phyloP scores from a whole-genome alignment of 2,797 vertebrate species.

The Corythornis leucogaster region DNA sequence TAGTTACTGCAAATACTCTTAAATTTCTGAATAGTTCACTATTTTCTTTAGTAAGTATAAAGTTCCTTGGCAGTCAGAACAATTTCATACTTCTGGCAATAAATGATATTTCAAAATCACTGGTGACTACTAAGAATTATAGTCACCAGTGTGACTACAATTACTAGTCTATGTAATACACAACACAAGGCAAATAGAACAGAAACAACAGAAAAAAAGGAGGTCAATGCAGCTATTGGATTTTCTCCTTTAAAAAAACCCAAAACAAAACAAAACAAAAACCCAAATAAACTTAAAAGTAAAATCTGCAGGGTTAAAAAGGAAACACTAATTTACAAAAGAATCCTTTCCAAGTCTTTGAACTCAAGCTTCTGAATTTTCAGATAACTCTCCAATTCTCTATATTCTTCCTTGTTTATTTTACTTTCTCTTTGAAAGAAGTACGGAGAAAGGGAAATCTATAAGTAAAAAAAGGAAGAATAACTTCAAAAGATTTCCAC shows the following conservation, averaged over 20 bases:
- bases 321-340: not conserved
- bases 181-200: not conserved
- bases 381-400: not conserved
- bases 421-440: conserved; percentile 34
- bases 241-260: not conserved
- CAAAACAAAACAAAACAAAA: not conserved
- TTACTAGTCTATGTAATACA: not conserved
- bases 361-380: not conserved
- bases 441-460: not conserved
- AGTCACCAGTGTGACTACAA: not conserved
- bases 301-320: not conserved
- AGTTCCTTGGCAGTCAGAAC: not conserved
- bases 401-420: not conserved
- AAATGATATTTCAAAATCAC: not conserved
- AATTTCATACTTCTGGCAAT: not conserved
- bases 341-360: not conserved
- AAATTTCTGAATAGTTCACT: not conserved
- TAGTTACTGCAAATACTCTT: not conserved
- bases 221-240: not conserved
- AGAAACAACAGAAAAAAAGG: not conserved
- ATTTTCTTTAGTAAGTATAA: not conserved
- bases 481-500: conserved; percentile 9
- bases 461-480: not conserved
- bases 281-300: not conserved
- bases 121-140: not conserved